phyloP scores from a whole-genome alignment of 2,888 invertebrate species.

The Celastrina argiolus region DNA sequence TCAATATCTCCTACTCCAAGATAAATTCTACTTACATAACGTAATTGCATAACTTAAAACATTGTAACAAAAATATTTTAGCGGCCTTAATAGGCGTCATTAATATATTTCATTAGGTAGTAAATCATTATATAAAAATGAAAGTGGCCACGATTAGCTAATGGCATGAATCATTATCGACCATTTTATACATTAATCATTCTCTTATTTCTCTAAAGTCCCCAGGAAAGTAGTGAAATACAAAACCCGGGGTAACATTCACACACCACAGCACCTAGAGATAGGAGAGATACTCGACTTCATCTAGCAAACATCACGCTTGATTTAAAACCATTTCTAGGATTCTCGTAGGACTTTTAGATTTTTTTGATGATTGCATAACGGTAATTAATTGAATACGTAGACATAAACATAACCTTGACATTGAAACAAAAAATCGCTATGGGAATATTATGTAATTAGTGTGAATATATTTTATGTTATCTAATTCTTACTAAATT shows the following conservation, averaged over 20 bases:
- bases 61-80: neutral
- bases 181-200: neutral
- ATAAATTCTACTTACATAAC: neutral
- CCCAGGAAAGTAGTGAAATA: neutral
- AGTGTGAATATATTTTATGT: neutral
- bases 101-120: slow-evolving; percentile 3
- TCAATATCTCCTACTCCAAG: neutral
- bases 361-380: neutral
- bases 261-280: no score
- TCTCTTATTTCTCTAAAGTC: neutral
- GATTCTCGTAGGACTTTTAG: neutral
- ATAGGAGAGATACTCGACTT: no score
- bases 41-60: neutral
- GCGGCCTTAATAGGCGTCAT: neutral
- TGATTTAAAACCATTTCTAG: neutral
- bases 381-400: neutral
- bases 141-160: neutral
- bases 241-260: neutral
- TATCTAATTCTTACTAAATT: neutral
- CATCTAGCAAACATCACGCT: no score
- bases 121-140: neutral
- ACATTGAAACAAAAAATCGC: neutral
- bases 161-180: neutral
- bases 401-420: neutral
- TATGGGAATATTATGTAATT: neutral